Base-by-base conservation (phyloP, 2,113 vertebrate genomes). In the Talpa occidentalis region DNA sequence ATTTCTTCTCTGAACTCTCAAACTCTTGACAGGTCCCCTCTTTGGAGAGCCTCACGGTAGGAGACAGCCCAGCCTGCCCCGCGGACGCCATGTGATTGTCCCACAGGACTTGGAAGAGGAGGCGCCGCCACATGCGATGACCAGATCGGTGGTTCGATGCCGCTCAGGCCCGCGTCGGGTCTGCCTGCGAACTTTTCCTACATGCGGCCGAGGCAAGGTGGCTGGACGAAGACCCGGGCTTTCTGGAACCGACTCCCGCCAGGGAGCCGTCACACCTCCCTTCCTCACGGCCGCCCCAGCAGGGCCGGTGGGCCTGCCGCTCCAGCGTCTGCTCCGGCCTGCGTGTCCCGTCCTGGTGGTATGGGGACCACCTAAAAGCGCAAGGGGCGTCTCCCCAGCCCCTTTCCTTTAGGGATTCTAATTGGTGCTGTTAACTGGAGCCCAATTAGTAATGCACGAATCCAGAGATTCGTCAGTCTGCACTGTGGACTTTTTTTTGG, bases 371-470 rank as follows among this genome's bases (percentile, higher is more conserved):
- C n/a, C 76, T 49, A 2, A 49, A 49, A 49, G 47, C 47, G 64
- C 52, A 35, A 79, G 82, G 78, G 62, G 89, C 60, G n/a, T 64
- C 52, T 67, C 44, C 37, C 54, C 7, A n/a, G 66, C 28, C 59
- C 66, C 35, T 42, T 74, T 86, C 89, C 92, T 90, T 83, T 3
- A 62, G 76, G 83, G 79, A 66, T 62, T 62, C 87, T 83, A 92
- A 94, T 95, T 82, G 79, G 66, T 2, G 30, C 59, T 56, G 32
- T 87, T 91, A 91, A 72, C 69, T 6, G 37, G 83, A 80, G 87
- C 14, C 95, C 92, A 95, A 80, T 96, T 93, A 97, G 91, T 10
- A 40, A 26, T 10, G 37, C 54, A 56, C 84, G 80, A 80, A 95
- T 59, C 44, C 15, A 66, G 2, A 67, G 74, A 76, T 54, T 42